Evolutionary conservation across 1,140 invertebrate species (phyloP).

Genomic region (Drosophila kohkoa): DNA sequence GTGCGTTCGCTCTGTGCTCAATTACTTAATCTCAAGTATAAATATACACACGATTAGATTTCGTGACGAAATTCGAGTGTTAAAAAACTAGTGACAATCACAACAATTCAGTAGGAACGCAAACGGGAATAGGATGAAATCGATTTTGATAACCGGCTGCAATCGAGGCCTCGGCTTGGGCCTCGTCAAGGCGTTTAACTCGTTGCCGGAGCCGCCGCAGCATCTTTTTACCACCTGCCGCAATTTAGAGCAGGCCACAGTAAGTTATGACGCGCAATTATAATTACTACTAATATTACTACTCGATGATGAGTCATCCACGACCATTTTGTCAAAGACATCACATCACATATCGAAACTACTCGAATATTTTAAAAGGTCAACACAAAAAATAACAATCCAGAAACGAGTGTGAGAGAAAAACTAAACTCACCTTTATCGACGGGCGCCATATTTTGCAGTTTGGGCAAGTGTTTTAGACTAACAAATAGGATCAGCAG

Average conservation of each 20-base stretch:
- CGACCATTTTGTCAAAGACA: conserved; percentile 18
- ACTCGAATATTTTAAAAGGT: conserved; percentile 57
- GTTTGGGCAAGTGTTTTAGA: conserved; percentile 58
- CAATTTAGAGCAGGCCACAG: conserved; percentile 87
- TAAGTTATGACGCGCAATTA: conserved; percentile 72
- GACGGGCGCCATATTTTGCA: conserved; percentile 78
- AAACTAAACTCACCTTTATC: conserved; percentile 65
- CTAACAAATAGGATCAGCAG: conserved; percentile 58
- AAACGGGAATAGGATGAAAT: conserved; percentile 87
- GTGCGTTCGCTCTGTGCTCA: too few relatives aligned
- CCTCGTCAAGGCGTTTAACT: conserved; percentile 89
- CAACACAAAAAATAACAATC: conserved; percentile 13
- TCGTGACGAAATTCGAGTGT: conserved; percentile 14
- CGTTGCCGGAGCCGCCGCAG: conserved; percentile 86
- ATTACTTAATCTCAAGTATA: conserved; percentile 56
- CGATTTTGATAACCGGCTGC: conserved; percentile 94
- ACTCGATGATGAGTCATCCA: conserved; percentile 49
- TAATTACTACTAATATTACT: background rate
- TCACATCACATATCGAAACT: conserved; percentile 44
- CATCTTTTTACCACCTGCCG: conserved; percentile 91
- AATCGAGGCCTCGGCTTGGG: conserved; percentile 95
- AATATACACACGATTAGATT: conserved; percentile 63
- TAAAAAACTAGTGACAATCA: conserved; percentile 5
- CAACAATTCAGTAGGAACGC: conserved; percentile 8
- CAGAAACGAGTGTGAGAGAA: background rate